phyloP scores from a whole-genome alignment of 2,888 invertebrate species.

The Silvanus unidentatus region DNA sequence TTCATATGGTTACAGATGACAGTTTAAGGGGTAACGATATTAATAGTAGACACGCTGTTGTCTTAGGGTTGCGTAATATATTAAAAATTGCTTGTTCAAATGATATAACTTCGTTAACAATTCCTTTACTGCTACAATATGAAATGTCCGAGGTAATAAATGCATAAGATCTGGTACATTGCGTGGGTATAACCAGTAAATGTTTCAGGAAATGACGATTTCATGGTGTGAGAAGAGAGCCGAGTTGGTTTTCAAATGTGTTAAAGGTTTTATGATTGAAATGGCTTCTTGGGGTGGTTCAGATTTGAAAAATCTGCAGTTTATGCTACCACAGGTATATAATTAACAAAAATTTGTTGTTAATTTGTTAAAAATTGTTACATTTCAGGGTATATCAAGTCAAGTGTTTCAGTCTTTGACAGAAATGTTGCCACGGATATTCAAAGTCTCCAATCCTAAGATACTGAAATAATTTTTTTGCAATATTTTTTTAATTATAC shows the following conservation, averaged over 20 bases:
- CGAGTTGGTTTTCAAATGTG: conserved; percentile 96
- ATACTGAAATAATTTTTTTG: conserved; percentile 52
- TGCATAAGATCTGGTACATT: not conserved
- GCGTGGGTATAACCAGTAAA: not conserved
- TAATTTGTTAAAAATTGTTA: conserved; percentile 13
- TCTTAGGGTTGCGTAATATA: conserved; percentile 90
- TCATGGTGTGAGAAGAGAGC: conserved; percentile 95
- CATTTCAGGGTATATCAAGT: conserved; percentile 65
- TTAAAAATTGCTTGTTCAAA: conserved; percentile 91
- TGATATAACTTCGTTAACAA: conserved; percentile 87
- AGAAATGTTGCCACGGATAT: conserved; percentile 86
- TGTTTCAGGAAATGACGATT: conserved; percentile 78
- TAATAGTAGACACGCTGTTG: conserved; percentile 91
- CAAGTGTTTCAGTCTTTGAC: conserved; percentile 77
- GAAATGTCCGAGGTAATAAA: conserved; percentile 82
- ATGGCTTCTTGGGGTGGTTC: conserved; percentile 91
- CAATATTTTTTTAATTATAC: not conserved
- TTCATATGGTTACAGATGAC: conserved; percentile 91
- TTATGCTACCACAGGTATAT: conserved; percentile 71
- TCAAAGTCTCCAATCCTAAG: conserved; percentile 90
- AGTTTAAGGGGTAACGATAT: conserved; percentile 66
- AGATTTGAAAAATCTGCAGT: conserved; percentile 80
- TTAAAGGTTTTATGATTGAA: conserved; percentile 99
- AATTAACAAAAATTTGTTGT: conserved; percentile 6
- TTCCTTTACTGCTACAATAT: conserved; percentile 88